Percentiles rank a stretch among this genome's conserved stretches.
Evolutionary conservation across 1,140 invertebrate genomes (phyloP).

Genomic region (Zelostemma sp.): DNA sequence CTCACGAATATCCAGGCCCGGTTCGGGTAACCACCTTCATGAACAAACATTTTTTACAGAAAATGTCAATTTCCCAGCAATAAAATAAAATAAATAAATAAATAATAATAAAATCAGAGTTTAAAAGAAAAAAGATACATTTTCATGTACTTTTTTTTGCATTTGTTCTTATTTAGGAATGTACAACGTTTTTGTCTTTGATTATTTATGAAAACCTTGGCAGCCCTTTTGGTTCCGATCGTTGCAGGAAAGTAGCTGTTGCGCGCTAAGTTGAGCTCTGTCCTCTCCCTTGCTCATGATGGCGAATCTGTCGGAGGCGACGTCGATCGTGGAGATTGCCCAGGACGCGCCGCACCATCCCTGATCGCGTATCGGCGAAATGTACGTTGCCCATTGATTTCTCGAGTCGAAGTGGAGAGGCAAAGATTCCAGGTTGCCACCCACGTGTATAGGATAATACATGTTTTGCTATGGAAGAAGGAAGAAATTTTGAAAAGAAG

Average conservation of each 20-base stretch:
- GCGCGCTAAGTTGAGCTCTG: constrained; percentile 79
- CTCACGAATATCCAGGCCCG: constrained; percentile 91
- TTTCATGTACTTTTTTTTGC: no score
- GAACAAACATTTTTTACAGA: no score
- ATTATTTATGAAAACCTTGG: no score
- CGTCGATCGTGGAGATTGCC: constrained; percentile 88
- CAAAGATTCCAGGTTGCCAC: constrained; percentile 73
- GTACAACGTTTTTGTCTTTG: no score
- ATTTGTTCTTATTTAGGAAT: no score
- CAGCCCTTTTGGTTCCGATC: constrained; percentile 83
- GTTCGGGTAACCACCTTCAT: constrained; percentile 89
- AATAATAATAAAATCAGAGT: no score
- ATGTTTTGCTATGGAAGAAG: no score
- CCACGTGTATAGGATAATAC: constrained; percentile 72
- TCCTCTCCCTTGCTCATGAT: constrained; percentile 87
- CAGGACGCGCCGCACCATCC: constrained; percentile 93
- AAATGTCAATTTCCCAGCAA: no score
- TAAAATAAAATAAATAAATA: no score
- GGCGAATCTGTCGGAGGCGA: constrained; percentile 84
- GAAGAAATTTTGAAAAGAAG: no score
- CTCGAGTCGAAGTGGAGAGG: constrained; percentile 82
- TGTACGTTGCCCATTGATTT: constrained; percentile 78
- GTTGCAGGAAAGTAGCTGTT: constrained; percentile 90
- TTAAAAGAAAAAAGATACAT: no score
- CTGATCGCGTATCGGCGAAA: constrained; percentile 86